phyloP scores from a whole-genome alignment of 1,140 invertebrate species.

The Lepidotrigona ventralis region DNA sequence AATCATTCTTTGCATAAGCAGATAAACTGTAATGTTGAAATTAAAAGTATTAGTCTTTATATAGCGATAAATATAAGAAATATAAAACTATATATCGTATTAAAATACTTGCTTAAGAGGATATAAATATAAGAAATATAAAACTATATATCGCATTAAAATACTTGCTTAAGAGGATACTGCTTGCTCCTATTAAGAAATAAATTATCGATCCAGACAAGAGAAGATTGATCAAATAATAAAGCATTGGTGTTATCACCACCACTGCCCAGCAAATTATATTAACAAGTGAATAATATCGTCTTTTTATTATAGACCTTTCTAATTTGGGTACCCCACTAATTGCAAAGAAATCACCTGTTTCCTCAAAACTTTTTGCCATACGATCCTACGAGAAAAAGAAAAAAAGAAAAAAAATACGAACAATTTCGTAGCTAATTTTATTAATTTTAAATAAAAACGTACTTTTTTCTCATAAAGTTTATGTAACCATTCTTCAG shows the following conservation, averaged over 20 bases:
- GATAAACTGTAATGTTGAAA: constrained; percentile 85
- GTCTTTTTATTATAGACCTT: constrained; percentile 80
- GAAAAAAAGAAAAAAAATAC: constrained; percentile 32
- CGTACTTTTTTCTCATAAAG: constrained; percentile 89
- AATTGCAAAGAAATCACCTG: constrained; percentile 90
- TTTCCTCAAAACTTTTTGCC: constrained; percentile 89
- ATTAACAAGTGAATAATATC: constrained; percentile 87
- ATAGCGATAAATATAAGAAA: background rate
- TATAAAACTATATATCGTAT: background rate
- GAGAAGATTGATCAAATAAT: constrained; percentile 85
- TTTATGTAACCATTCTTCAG: constrained; percentile 90
- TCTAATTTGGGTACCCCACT: constrained; percentile 85
- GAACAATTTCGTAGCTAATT: background rate
- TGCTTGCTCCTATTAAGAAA: constrained; percentile 84
- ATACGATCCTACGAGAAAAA: constrained; percentile 85
- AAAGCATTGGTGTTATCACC: constrained; percentile 86
- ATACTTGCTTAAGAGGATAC: constrained; percentile 86
- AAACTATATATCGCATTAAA: background rate
- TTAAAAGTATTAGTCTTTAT: constrained; percentile 3
- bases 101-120: constrained; percentile 83
- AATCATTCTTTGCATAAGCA: constrained; percentile 88
- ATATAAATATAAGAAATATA: constrained; percentile 70
- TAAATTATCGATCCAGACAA: constrained; percentile 87
- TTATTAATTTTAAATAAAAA: constrained; percentile 1
- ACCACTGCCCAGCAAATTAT: constrained; percentile 85